These are phyloP conservation scores for Drosophila algonquin DNA, from an alignment of 2,888 invertebrate genomes.

Conservation along the genomic window DNA sequence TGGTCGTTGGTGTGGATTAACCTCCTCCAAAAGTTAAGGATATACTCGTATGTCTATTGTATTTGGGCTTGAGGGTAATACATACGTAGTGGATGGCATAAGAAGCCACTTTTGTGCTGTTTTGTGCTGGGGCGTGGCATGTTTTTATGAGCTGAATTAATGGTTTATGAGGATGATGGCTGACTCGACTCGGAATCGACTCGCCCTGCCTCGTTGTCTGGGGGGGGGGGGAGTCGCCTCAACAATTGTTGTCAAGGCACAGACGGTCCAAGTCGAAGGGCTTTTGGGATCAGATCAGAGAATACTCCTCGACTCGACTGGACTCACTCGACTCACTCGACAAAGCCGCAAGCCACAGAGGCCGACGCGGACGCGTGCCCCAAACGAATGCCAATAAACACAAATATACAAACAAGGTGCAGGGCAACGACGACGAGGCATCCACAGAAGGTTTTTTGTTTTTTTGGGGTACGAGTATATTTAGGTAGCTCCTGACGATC, in stretches of 20 bases:
- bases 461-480: constrained; percentile 1
- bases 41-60: not conserved
- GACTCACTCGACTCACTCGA: constrained; percentile 21
- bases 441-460: not conserved
- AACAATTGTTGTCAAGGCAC: constrained; percentile 30
- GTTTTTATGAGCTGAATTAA: constrained; percentile 71
- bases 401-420: constrained; percentile 32
- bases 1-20: not conserved
- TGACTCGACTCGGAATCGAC: constrained; percentile 34
- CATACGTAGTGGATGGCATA: not conserved
- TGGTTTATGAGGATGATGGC: constrained; percentile 70
- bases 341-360: constrained; percentile 5
- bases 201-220: constrained; percentile 22
- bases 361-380: constrained; percentile 36
- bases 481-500: constrained; percentile 27
- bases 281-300: constrained; percentile 26
- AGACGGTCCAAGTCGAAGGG: constrained; percentile 25
- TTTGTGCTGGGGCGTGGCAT: constrained; percentile 55
- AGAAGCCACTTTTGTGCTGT: constrained; percentile 9
- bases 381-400: constrained; percentile 39
- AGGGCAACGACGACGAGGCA: constrained; percentile 12
- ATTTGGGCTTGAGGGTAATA: not conserved
- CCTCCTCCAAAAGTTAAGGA: not conserved
- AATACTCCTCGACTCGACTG: constrained; percentile 22
- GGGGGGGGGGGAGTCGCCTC: constrained; percentile 7